Evolutionary conservation across 2,888 invertebrate species (phyloP), one percentile per base, ranked within the genome.

Genomic region (Chalcosyrphus nemorum): DNA sequence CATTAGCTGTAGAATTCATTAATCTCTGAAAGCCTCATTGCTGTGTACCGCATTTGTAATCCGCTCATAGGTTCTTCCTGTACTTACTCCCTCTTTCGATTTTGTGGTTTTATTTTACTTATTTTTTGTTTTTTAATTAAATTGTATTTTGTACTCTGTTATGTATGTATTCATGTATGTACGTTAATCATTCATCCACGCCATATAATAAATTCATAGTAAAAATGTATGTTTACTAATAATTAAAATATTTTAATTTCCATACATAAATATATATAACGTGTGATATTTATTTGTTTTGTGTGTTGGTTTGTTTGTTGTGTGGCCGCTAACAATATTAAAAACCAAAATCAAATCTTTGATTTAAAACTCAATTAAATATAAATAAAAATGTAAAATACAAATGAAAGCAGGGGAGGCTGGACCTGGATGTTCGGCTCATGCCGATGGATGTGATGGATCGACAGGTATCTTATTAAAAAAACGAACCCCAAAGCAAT

Each of bases 391-490:
- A 84, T 80, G 68, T 74, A 80, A 84, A 84, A 84, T 80, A 74
- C 29, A 70, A 80, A 84, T 57, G 45, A 89, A 88, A 88, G 88
- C 91, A 92, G 92, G 92, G 95, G 96, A 96, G 94, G 94, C 95
- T 93, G 96, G 96, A 93, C 94, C 94, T 92, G 97, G 97, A 93
- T 97, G 97, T 94, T 95, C 96, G 92, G 97, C 97, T 91, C 97
- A 97, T 93, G 95, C 96, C 92, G 97, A 97, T 93, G 96, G 97
- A 94, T 97, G 97, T 94, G 97, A 97, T 93, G 96, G 96, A 93
- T 95, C 96, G 93, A 95, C 97, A 96, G 96, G 94, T 95, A 94
- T 92, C 92, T 77, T 81, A 63, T 63, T 59, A 77, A 80, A 72
- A 80, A 71, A 57, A 68, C 74, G 68, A 84, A 84, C 80, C 80